These are phyloP conservation scores for Lophius piscatorius DNA, from an alignment of 2,113 vertebrate species.

Conservation along the genomic window DNA sequence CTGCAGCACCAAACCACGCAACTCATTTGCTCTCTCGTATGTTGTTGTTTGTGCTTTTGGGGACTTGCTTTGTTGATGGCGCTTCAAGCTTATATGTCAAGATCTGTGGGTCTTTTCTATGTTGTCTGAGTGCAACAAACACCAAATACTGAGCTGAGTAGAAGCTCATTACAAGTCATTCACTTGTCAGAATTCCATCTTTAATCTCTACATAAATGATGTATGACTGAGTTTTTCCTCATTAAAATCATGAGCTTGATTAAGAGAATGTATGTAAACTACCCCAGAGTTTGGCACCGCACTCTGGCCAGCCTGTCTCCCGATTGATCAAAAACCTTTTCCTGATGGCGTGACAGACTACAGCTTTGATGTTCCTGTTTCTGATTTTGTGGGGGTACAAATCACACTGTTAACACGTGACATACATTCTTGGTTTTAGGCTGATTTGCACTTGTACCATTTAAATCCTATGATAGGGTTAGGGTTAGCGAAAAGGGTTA, in stretches of 20 bases:
- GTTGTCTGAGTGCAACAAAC: background rate
- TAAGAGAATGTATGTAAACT: conserved; percentile 12
- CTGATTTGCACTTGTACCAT: no score
- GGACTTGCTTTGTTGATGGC: conserved; percentile 8
- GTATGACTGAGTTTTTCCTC: background rate
- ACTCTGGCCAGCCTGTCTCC: background rate
- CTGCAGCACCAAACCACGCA: conserved; percentile 2
- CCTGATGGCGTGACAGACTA: conserved; percentile 12
- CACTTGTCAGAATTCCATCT: conserved; percentile 6
- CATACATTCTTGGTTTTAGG: no score
- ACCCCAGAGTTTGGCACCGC: background rate
- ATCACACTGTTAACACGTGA: background rate
- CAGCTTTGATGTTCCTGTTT: conserved; percentile 7
- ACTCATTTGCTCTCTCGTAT: conserved; percentile 2
- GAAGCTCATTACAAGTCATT: conserved; percentile 7
- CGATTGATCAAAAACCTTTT: conserved; percentile 2
- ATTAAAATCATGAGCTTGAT: conserved; percentile 28
- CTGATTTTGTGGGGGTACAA: conserved; percentile 12
- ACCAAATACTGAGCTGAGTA: background rate
- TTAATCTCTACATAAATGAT: conserved; percentile 1
- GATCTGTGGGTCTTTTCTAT: background rate
- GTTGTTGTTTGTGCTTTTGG: conserved; percentile 16
- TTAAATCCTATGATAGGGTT: no score
- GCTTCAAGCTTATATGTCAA: conserved; percentile 6
- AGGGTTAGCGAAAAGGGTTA: no score